Base-by-base conservation (phyloP, 2,113 vertebrate species). In the Cavia porcellus region DNA sequence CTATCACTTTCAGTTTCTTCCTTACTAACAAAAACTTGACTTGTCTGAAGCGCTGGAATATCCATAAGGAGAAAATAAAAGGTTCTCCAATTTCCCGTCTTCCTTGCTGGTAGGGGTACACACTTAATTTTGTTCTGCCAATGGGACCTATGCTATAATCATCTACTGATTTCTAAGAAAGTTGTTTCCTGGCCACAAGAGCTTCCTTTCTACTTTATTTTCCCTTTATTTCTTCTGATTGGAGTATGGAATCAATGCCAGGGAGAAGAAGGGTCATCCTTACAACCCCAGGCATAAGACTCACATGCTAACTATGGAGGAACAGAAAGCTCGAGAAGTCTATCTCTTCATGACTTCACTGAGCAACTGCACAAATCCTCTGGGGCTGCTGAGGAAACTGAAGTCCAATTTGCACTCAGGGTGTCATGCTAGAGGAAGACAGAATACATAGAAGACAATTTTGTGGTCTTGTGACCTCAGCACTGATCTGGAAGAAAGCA, bases 231-330 rank as follows among this genome's bases (percentile, higher is more conserved):
- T 35, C 14, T 84, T 74, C 32, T 3, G 1, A 82, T 5, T 38
- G 2, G 24, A 57, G 1, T 19, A 5, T 35, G 7, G 5, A 70
- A 28, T 72, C 47, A 61, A 9, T 17, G 30, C 11, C 15, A 19
- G 15, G 10, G 38, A 9, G 4, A 17, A 38, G 0, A 47, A 42
- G 1, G 66, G 17, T 19, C 7, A 5, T 20, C 24, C 57, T 45
- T 45, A 2, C n/a, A 87, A 30, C 1, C 11, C 5, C 0, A 13
- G 11, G 15, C 32, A 35, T 45, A 47, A 74, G 38, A 84, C n/a
- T 5, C 13, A 14, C 1, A 2, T 38, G 14, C 6, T 22, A 5
- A 14, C 13, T 3, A 13, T n/a, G n/a, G 3, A 62, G 3, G 35
- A 70, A 2, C 2, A 47, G 62, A 72, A 91, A 72, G 11, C 24